These are phyloP conservation scores for Zoanthus sociatus DNA, from an alignment of 92 coral and sea anemone genomes.

Conservation along the genomic window DNA sequence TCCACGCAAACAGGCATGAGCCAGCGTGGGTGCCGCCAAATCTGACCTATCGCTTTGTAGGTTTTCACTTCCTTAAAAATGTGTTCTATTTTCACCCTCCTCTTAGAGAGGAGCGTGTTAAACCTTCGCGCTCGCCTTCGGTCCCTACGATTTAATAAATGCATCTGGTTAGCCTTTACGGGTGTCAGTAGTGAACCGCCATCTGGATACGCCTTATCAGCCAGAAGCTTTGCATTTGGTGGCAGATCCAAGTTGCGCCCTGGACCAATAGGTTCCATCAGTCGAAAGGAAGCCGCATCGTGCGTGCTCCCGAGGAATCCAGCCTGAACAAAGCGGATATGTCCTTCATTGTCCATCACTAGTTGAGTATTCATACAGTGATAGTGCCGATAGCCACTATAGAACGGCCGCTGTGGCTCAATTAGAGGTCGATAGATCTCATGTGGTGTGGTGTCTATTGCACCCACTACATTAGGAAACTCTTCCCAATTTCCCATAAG, in stretches of 20 bases:
- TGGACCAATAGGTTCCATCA: slow-evolving; percentile 42
- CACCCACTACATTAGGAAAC: slow-evolving; percentile 43
- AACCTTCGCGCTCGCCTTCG: slow-evolving; percentile 26
- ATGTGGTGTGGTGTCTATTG: slow-evolving; percentile 40
- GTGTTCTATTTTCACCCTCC: slow-evolving; percentile 42
- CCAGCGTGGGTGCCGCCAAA: too few species aligned
- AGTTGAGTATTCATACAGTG: slow-evolving; percentile 52
- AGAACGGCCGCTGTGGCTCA: slow-evolving; percentile 31
- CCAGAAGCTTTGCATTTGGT: slow-evolving; percentile 18
- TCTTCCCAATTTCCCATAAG: slow-evolving; percentile 35
- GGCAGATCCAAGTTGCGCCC: slow-evolving; percentile 55
- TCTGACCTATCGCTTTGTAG: too few species aligned
- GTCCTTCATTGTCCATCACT: slow-evolving; percentile 40
- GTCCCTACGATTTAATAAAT: slow-evolving; percentile 26
- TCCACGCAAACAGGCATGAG: too few species aligned
- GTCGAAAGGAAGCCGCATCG: slow-evolving; percentile 20
- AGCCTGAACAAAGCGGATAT: slow-evolving; percentile 35
- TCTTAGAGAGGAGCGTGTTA: slow-evolving; percentile 20
- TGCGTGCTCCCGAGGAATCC: slow-evolving; percentile 39
- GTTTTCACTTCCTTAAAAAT: slow-evolving; percentile 15
- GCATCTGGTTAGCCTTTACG: slow-evolving; percentile 40
- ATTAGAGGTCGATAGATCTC: slow-evolving; percentile 14
- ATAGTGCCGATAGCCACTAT: slow-evolving; percentile 41
- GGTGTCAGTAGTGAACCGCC: slow-evolving; percentile 46
- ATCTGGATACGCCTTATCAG: slow-evolving; percentile 41